Conservation (phyloP, 2,113 vertebrate genomes). For the Melanotaenia duboulayi region DNA sequence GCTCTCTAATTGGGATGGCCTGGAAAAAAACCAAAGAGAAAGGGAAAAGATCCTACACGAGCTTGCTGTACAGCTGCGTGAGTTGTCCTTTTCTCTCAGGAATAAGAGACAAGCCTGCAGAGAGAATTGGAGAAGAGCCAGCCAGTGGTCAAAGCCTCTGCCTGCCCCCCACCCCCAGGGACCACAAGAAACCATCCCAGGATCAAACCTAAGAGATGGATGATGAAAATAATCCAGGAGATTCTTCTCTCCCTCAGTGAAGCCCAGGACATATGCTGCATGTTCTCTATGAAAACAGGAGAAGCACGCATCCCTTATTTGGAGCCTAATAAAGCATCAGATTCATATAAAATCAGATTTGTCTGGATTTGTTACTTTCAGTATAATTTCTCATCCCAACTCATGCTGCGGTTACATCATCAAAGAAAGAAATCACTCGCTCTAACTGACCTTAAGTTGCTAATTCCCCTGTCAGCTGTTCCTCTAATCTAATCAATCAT, state of each 20-base stretch:
- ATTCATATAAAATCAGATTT: slow-evolving; percentile 4
- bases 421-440: slow-evolving; percentile 11
- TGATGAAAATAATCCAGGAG: slow-evolving; percentile 36
- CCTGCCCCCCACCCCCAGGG: slow-evolving; percentile 61
- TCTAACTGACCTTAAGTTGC: slow-evolving; percentile 5
- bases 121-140: slow-evolving; percentile 63
- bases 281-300: slow-evolving; percentile 25
- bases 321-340: not conserved
- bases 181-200: slow-evolving; percentile 34
- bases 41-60: not conserved
- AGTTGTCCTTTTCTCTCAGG: slow-evolving; percentile 32
- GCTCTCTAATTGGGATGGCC: slow-evolving; percentile 10
- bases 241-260: slow-evolving; percentile 18
- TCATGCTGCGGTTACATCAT: not conserved
- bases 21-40: not conserved
- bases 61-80: slow-evolving; percentile 35
- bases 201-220: slow-evolving; percentile 1
- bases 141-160: slow-evolving; percentile 57
- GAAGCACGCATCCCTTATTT: not conserved
- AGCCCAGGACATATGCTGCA: slow-evolving; percentile 5
- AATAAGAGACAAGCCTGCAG: slow-evolving; percentile 29
- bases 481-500: slow-evolving; percentile 50
- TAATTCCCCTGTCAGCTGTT: slow-evolving; percentile 26
- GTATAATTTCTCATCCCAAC: not conserved
- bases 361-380: not conserved